Conservation (phyloP, 2,888 invertebrate genomes). For the Chalcosyrphus nemorum region DNA sequence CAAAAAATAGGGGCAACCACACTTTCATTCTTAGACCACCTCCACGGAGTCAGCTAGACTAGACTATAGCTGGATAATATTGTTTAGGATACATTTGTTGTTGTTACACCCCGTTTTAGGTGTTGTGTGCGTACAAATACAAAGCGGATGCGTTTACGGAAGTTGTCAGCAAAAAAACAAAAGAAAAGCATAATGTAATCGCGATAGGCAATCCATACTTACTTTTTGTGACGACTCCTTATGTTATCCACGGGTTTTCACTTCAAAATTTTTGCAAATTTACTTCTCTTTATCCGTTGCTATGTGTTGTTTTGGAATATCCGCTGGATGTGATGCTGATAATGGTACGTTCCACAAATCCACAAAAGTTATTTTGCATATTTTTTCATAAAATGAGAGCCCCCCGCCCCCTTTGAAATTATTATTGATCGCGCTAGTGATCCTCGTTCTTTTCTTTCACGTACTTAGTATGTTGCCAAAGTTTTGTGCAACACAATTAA, state of each 20-base stretch:
- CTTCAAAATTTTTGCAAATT: not conserved
- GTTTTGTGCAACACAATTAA: slow-evolving; percentile 45
- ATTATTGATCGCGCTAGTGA: not conserved
- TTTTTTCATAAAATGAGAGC: slow-evolving; percentile 50
- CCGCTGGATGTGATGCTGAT: not conserved
- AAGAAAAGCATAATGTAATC: not conserved
- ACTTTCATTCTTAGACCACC: slow-evolving; percentile 4
- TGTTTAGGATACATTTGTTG: slow-evolving; percentile 21
- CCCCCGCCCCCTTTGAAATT: slow-evolving; percentile 64
- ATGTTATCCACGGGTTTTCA: slow-evolving; percentile 9
- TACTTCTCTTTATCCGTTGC: not conserved
- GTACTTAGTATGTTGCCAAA: slow-evolving; percentile 32
- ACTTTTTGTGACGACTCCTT: slow-evolving; percentile 39
- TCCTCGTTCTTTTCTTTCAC: not conserved
- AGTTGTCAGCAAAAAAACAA: slow-evolving; percentile 28
- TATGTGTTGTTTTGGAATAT: not conserved
- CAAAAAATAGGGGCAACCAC: slow-evolving; percentile 15
- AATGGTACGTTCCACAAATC: slow-evolving; percentile 3
- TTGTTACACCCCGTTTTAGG: slow-evolving; percentile 1
- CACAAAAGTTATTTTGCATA: slow-evolving; percentile 44
- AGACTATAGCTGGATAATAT: slow-evolving; percentile 5
- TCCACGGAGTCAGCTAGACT: not conserved
- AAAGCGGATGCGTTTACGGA: slow-evolving; percentile 53
- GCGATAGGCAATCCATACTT: not conserved
- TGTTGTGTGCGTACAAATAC: slow-evolving; percentile 14